Evolutionary conservation across 92 coral and sea anemone species (phyloP).

Genomic region (Isaurus tuberculatus): DNA sequence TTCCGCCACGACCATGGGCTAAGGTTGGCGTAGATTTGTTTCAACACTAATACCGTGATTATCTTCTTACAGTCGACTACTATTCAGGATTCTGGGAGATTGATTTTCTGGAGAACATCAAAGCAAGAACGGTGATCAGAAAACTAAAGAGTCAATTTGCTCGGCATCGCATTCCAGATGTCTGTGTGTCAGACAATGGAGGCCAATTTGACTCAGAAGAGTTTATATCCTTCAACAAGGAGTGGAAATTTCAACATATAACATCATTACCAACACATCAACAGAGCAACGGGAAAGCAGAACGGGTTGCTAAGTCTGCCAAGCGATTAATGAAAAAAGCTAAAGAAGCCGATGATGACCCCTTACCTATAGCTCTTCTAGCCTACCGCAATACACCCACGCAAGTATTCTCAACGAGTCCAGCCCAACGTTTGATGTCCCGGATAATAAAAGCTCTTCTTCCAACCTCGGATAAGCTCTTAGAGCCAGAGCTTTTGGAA

Average conservation of each 20-base stretch:
- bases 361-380: neutral
- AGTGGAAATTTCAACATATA: neutral
- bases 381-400: neutral
- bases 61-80: neutral
- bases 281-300: neutral
- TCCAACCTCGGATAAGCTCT: neutral
- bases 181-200: neutral
- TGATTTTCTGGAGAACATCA: neutral
- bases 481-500: neutral
- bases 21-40: neutral
- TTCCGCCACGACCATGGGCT: neutral
- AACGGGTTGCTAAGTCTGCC: neutral
- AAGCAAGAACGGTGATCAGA: no score
- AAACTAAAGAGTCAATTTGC: neutral
- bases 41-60: neutral
- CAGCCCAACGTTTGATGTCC: neutral
- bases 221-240: neutral
- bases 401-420: neutral
- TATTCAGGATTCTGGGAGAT: neutral
- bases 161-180: neutral
- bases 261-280: neutral
- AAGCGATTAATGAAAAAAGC: neutral
- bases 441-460: neutral
- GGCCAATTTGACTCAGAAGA: neutral
- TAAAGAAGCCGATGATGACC: neutral